Evolutionary conservation across 2,888 invertebrate species (phyloP).

Genomic region (Boloria euphrosyne): DNA sequence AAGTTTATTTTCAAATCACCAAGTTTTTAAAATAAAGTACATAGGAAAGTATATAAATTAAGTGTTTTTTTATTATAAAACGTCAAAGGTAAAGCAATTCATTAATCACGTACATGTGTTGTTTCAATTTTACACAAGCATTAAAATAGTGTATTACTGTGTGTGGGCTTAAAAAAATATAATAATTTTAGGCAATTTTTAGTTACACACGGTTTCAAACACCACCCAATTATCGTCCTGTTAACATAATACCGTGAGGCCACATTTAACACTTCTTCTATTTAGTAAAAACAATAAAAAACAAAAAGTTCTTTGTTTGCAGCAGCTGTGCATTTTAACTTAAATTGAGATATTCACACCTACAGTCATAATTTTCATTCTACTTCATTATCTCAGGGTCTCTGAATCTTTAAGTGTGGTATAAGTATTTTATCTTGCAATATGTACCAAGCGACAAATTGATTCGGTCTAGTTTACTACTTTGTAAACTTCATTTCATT

Average conservation of each 20-base stretch:
- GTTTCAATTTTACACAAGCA: no score
- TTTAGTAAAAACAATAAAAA: conserved; percentile 46
- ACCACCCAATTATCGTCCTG: conserved; percentile 48
- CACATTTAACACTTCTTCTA: conserved; percentile 48
- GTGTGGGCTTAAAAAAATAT: background rate
- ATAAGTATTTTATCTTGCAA: background rate
- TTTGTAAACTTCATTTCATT: no score
- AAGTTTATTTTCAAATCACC: no score
- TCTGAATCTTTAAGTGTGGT: conserved; percentile 6
- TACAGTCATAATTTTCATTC: conserved; percentile 28
- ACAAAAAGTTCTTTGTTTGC: conserved; percentile 50
- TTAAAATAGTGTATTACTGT: no score
- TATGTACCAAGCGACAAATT: background rate
- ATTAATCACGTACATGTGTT: no score
- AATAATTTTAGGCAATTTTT: background rate
- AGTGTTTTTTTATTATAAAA: no score
- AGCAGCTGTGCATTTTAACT: conserved; percentile 44
- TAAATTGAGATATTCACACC: conserved; percentile 50
- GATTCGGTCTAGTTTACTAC: no score
- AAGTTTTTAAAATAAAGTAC: no score
- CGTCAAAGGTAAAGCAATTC: no score
- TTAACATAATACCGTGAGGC: conserved; percentile 46
- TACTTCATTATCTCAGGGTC: conserved; percentile 9
- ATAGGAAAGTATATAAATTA: no score
- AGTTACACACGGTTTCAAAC: conserved; percentile 39